Base-by-base conservation (phyloP, 1,140 invertebrate genomes). In the Drosophila tristis region DNA sequence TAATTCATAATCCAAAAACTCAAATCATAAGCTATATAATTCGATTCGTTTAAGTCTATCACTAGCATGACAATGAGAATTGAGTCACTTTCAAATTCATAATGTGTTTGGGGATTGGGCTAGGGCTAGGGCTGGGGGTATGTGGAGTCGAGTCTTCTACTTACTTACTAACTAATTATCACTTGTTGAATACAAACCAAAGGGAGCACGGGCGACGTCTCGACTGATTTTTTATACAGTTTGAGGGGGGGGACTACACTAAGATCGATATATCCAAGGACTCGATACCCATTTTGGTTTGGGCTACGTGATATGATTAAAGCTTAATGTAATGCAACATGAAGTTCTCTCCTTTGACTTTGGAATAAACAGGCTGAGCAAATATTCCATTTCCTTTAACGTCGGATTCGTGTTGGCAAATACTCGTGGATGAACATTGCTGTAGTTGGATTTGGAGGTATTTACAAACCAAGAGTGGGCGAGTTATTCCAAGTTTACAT, bases 131-230 rank as follows among this genome's bases (percentile, higher is more conserved):
- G 26, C 6, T 44, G 2, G 9, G 0, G 31, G 31, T 9, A 8
- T n/a, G n/a, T 35, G 53, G 4, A 20, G 20, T 20, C n/a, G 43
- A 56, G 16, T 65, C 59, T 23, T 65, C 72, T 86, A 77, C 82
- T 86, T 86, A 77, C 82, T 86, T 86, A 86, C 78, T 64, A 59
- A 35, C 82, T 86, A 86, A 78, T 86, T 86, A 86, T 86, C 82
- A 86, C 82, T 87, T 82, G 74, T 86, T 87, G 68, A 72, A 78
- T 73, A 67, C 73, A 87, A 81, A 87, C 63, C 56, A 65, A 85
- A 55, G 43, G 73, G 74, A 55, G 55, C 56, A 55, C 56, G 73
- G n/a, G 35, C 29, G 44, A 49, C 43, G 44, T 59, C 45, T 45
- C 74, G 61, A 58, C 45, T 53, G 62, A 64, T 67, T 60, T 63